Base-by-base conservation (phyloP, 2,113 vertebrate species). In the Cyanistes caeruleus region DNA sequence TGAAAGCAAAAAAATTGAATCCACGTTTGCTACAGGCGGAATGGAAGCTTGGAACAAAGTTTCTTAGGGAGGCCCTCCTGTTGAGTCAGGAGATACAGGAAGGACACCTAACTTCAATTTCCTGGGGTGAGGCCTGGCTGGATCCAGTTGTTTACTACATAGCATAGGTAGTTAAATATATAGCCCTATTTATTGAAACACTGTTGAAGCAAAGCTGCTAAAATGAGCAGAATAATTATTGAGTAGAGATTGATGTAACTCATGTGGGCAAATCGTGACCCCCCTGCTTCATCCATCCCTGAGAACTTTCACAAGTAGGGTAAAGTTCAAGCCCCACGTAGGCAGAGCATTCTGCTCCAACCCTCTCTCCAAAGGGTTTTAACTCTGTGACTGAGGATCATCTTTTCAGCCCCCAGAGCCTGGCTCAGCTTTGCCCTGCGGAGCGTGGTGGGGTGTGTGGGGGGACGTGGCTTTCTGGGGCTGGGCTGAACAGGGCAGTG, bases 371-470 rank as follows among this genome's bases (percentile, higher is more conserved):
- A 31, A 17, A 28, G 62, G 31, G 17, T 39, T 74, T 31, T 24
- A 10, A 31, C 35, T 68, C 69, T 44, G 20, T 2, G 1, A 3
- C 46, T 65, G 21, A 69, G 56, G 79, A 8, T 31, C 24, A n/a
- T 48, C 41, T 44, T 21, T 21, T 60, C 55, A 82, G 59, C 31
- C 70, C n/a, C 44, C 0, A 0, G 25, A 43, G 41, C 62, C 73
- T 2, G 5, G 27, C 67, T 83, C 80, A 27, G 78, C 63, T 68
- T 25, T 72, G 31, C 43, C 67, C 20, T 28, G 35, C 58, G 41
- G 22, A 64, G 68, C 0, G 0, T 23, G 58, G 11, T 5, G 2
- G 43, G 8, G 4, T 13, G 19, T 21, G n/a, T 13, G 20, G 9
- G 22, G 35, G 35, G 15, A 16, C 7, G 1, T 13, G 0, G 0